Conservation (phyloP, 2,797 vertebrate genomes). For the Lycodopsis pacificus region DNA sequence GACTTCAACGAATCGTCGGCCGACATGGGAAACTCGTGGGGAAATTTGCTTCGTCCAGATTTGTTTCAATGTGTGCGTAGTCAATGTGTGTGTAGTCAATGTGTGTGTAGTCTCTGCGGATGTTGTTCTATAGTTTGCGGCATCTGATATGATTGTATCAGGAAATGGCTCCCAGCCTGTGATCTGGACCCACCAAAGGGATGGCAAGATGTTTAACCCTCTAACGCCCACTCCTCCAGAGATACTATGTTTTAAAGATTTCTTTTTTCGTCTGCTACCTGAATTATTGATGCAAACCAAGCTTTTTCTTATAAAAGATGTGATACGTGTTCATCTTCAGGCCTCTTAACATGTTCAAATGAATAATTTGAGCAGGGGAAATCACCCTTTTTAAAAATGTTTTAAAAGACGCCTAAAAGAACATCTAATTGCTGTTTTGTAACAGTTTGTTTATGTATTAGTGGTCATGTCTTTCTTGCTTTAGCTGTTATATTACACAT, state of each 20-base stretch:
- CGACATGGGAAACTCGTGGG: constrained; percentile 8
- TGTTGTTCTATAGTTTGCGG: constrained; percentile 11
- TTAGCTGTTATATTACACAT: too few species aligned
- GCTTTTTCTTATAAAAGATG: neutral
- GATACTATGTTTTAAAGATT: neutral
- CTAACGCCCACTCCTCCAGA: neutral
- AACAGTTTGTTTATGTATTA: too few species aligned
- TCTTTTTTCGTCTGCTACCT: neutral
- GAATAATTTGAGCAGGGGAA: neutral
- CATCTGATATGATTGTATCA: constrained; percentile 18
- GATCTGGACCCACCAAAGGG: neutral
- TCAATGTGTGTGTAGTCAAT: too few species aligned
- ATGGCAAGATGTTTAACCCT: neutral
- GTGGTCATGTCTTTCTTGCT: too few species aligned
- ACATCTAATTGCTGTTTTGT: too few species aligned
- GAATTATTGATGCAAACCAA: constrained; percentile 12
- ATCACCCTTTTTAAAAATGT: neutral
- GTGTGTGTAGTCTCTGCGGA: constrained; percentile 38
- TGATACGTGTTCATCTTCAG: neutral
- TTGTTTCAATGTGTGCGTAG: constrained; percentile 25
- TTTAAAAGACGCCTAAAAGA: too few species aligned
- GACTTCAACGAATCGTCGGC: constrained; percentile 44
- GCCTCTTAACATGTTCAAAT: constrained; percentile 7
- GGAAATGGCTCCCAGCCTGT: neutral
- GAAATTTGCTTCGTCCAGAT: constrained; percentile 15